Conservation (phyloP, 1,140 invertebrate species). For the Tenebrio molitor region DNA sequence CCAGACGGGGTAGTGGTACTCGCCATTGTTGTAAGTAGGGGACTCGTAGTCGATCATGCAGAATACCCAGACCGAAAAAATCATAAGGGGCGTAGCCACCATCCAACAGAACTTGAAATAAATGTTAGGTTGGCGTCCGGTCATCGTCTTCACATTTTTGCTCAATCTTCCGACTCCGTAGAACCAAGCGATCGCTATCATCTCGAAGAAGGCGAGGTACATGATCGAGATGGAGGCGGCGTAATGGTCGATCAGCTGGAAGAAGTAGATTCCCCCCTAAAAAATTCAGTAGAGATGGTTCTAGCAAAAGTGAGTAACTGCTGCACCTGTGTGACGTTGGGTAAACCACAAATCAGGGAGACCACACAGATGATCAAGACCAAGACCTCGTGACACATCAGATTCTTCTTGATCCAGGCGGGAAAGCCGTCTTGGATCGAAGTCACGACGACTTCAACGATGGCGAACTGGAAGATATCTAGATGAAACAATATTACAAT, state of each 20-base stretch:
- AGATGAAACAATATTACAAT: conserved; percentile 51
- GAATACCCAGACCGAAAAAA: conserved; percentile 89
- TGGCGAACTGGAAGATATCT: conserved; percentile 80
- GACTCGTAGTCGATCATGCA: conserved; percentile 89
- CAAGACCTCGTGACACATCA: conserved; percentile 89
- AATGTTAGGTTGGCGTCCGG: conserved; percentile 80
- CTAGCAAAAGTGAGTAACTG: background rate
- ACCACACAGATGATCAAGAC: conserved; percentile 87
- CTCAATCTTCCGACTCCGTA: conserved; percentile 88
- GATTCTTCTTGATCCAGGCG: conserved; percentile 82
- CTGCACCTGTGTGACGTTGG: conserved; percentile 83
- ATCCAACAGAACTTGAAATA: conserved; percentile 92
- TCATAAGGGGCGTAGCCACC: conserved; percentile 81
- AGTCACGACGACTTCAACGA: conserved; percentile 92
- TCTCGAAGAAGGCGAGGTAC: conserved; percentile 93
- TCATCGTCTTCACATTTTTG: conserved; percentile 90
- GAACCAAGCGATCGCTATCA: conserved; percentile 91
- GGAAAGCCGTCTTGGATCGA: conserved; percentile 93
- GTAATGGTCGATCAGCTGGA: conserved; percentile 94
- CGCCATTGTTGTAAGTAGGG: conserved; percentile 82
- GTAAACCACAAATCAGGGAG: conserved; percentile 86
- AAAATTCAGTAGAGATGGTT: conserved; percentile 45
- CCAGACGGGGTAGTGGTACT: conserved; percentile 87
- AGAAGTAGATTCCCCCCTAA: conserved; percentile 92
- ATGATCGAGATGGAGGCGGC: conserved; percentile 92